Evolutionary conservation across 2,888 invertebrate species (phyloP).

Genomic region (Quadroppia sp.): DNA sequence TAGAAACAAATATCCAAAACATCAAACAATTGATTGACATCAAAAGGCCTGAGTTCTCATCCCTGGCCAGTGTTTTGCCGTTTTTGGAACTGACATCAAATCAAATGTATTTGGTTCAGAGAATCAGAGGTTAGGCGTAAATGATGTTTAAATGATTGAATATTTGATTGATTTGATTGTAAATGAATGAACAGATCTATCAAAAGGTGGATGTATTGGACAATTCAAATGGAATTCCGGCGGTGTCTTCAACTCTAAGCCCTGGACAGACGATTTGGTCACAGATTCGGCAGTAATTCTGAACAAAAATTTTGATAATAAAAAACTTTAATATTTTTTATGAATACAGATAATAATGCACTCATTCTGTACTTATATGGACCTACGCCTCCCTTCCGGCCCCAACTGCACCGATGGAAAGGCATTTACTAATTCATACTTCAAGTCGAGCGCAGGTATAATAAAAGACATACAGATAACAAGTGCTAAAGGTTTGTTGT

Average conservation of each 20-base stretch:
- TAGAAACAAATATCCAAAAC: slow-evolving; percentile 65
- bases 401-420: slow-evolving; percentile 54
- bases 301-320: too few relatives aligned
- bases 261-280: slow-evolving; percentile 76
- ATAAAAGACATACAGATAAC: too few relatives aligned
- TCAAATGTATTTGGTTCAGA: slow-evolving; percentile 76
- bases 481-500: too few relatives aligned
- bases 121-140: slow-evolving; percentile 63
- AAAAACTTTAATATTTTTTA: slow-evolving; percentile 14
- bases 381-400: slow-evolving; percentile 65
- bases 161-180: neutral
- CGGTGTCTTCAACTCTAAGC: slow-evolving; percentile 65
- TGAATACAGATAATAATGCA: slow-evolving; percentile 70
- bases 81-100: slow-evolving; percentile 76
- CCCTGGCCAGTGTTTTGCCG: slow-evolving; percentile 64
- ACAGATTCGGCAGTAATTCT: slow-evolving; percentile 72
- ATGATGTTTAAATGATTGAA: neutral
- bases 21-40: slow-evolving; percentile 66
- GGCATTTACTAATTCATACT: slow-evolving; percentile 54
- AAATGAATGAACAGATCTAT: slow-evolving; percentile 59
- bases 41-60: slow-evolving; percentile 60
- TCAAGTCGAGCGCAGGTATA: slow-evolving; percentile 51
- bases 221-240: slow-evolving; percentile 85
- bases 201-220: slow-evolving; percentile 79
- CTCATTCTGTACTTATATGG: slow-evolving; percentile 77